Base-by-base conservation (phyloP, 92 coral and sea anemone genomes). In the Zoanthus gigantus region DNA sequence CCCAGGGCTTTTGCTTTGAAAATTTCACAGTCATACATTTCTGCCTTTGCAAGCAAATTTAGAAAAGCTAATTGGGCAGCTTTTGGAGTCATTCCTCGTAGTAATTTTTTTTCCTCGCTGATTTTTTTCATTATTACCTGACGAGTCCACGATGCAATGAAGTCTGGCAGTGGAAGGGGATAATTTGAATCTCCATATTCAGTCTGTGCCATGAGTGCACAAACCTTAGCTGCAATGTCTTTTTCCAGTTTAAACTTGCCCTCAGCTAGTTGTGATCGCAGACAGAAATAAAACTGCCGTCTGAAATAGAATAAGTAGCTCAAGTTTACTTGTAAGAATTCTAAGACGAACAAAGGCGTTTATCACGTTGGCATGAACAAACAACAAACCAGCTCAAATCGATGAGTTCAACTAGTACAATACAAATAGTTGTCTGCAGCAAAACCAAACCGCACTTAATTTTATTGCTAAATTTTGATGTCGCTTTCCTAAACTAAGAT, bases 1-100 rank as follows among this genome's bases (percentile, higher is more conserved):
- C 97, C 92, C 0, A 94, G 90, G 57, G 98, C 93, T 85, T 95
- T 97, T 17, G 98, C 99, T 84, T 97, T 97, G 83, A 95, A 97
- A 60, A 88, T 90, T 60, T 97, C 99, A 71, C 98, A 90, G 94
- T 95, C 96, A 63, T 92, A 97, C 46, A 97, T 90, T 48, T 97
- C 99, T 31, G 92, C 95, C 87, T 94, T 94, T 9, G 98, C 88
- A 90, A 97, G 85, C 32, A 95, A 92, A 47, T 90, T 88, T 17
- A 97, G 87, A 90, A 95, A 97, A 77, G 90, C 84, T 72, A 95
- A 90, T 52, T 94, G 92, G 48, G 99, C 99, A 29, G 90, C 85
- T 54, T 88, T 78, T n/a, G 93, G 88, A 46, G 92, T 65, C 73
- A 90, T 95, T 15, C 97, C 99, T 91, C 79, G 88, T 11, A 97